phyloP scores from a whole-genome alignment of 2,888 invertebrate species.

The Lithosia quadra region DNA sequence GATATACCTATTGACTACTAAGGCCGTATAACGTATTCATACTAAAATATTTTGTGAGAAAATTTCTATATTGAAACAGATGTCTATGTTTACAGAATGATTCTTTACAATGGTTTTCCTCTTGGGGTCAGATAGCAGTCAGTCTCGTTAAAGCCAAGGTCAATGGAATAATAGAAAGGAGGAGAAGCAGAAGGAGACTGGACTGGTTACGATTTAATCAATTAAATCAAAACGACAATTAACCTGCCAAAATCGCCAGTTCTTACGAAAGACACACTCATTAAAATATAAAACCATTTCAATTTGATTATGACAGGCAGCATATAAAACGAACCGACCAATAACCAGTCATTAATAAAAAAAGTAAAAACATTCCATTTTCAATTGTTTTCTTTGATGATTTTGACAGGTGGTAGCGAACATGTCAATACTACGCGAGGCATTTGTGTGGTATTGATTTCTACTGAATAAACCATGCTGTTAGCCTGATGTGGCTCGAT shows the following conservation, averaged over 20 bases:
- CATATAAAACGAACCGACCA: background rate
- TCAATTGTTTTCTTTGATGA: conserved; percentile 25
- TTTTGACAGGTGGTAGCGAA: conserved; percentile 32
- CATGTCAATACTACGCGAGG: conserved; percentile 32
- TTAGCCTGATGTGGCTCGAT: conserved; percentile 11
- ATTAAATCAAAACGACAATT: no score
- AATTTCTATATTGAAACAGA: background rate
- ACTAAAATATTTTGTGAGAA: background rate
- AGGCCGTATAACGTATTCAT: background rate
- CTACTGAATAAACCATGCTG: conserved; percentile 53
- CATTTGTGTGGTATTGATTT: conserved; percentile 46
- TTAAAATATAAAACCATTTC: background rate
- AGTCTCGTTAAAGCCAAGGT: no score
- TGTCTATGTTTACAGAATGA: background rate
- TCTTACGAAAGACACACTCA: no score
- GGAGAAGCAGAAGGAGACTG: no score
- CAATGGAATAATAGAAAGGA: no score
- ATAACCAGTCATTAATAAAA: conserved; percentile 1
- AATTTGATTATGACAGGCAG: background rate
- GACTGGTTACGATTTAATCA: no score
- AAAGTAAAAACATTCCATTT: conserved; percentile 19
- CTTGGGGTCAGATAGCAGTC: no score
- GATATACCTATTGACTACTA: background rate
- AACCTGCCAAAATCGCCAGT: no score
- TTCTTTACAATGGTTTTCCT: background rate